Percentiles rank a stretch among this genome's conserved stretches.
phyloP scores from a whole-genome alignment of 37 sponge, comb jelly and placozoan species.

The Halichondria panicea region DNA sequence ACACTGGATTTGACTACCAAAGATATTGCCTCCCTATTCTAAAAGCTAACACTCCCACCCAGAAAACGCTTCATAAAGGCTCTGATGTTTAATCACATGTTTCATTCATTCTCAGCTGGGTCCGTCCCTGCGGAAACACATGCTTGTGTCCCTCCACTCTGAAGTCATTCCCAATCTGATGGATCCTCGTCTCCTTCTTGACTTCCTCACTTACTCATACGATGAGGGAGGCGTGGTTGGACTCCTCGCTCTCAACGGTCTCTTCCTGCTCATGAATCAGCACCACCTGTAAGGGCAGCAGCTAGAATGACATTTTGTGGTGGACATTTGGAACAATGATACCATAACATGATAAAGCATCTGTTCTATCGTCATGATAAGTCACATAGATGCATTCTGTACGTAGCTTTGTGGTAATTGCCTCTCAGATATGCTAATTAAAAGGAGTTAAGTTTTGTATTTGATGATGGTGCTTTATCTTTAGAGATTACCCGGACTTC shows the following conservation, averaged over 20 bases:
- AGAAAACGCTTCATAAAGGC: too few relatives aligned
- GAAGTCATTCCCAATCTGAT: slow-evolving; percentile 90
- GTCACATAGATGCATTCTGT: too few relatives aligned
- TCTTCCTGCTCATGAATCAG: slow-evolving; percentile 90
- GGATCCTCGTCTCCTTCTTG: slow-evolving; percentile 87
- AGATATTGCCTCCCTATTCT: too few relatives aligned
- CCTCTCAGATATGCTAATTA: too few relatives aligned
- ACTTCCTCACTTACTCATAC: slow-evolving; percentile 89
- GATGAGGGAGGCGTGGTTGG: slow-evolving; percentile 87
- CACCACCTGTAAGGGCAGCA: slow-evolving; percentile 80
- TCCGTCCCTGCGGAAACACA: slow-evolving; percentile 19
- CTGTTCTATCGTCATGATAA: too few relatives aligned
- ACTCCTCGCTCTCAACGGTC: slow-evolving; percentile 93
- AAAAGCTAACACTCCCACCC: neutral
- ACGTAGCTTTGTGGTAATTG: too few relatives aligned
- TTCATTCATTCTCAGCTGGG: slow-evolving; percentile 30
- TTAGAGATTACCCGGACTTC: slow-evolving; percentile 94
- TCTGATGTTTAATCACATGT: neutral
- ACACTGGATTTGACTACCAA: neutral
- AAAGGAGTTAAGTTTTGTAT: too few relatives aligned
- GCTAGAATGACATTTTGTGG: neutral
- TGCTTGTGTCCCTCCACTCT: slow-evolving; percentile 75
- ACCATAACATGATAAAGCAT: too few relatives aligned
- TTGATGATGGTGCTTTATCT: neutral
- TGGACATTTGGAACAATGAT: neutral